Evolutionary conservation across 30 jellyfish, hydroid and myxozoan species (phyloP).

Genomic region (Cassiopea andromeda): DNA sequence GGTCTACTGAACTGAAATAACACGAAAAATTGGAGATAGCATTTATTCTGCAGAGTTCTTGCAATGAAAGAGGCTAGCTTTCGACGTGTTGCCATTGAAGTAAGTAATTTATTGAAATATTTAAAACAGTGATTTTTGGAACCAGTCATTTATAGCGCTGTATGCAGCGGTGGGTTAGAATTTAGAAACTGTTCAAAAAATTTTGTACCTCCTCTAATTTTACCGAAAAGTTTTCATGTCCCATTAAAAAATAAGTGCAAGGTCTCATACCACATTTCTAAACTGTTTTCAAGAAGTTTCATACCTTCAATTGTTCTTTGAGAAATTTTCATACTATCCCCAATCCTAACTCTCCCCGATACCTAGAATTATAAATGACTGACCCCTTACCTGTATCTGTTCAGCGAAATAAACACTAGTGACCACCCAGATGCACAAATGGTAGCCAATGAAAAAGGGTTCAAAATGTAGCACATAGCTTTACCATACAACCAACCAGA

Average conservation of each 20-base stretch:
- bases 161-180: neutral
- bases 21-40: no score
- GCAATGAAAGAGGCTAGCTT: no score
- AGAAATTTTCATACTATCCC: neutral
- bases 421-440: constrained; percentile 52
- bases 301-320: neutral
- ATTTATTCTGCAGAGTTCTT: no score
- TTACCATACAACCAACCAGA: constrained; percentile 59
- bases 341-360: neutral
- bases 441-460: constrained; percentile 23
- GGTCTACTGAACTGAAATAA: no score
- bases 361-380: neutral
- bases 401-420: constrained; percentile 47
- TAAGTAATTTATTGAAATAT: no score
- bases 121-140: neutral
- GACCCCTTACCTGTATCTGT: constrained; percentile 43
- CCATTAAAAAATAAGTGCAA: neutral
- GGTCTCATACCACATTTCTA: neutral
- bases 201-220: neutral
- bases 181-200: neutral
- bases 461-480: constrained; percentile 60
- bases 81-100: no score
- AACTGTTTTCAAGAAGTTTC: neutral
- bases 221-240: neutral
- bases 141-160: neutral